Evolutionary conservation across 2,888 invertebrate genomes (phyloP).

Genomic region (Pyralis farinalis): DNA sequence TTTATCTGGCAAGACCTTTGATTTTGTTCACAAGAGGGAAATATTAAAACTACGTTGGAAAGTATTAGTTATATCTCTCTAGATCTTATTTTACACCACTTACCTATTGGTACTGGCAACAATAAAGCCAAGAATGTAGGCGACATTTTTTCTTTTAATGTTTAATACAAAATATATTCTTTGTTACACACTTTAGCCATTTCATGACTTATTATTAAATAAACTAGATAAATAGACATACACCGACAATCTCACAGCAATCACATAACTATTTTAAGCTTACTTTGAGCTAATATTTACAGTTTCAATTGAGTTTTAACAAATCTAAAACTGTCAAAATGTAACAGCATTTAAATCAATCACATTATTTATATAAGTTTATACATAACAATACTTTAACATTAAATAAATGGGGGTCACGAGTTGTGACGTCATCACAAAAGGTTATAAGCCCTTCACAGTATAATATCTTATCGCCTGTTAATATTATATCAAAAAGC

Average conservation of each 20-base stretch:
- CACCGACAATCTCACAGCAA: conserved; percentile 37
- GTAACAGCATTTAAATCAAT: conserved; percentile 40
- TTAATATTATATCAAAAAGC: conserved; percentile 12
- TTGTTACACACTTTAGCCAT: conserved; percentile 3
- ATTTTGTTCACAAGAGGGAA: neutral
- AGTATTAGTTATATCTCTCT: too few relatives aligned
- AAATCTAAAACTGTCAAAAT: conserved; percentile 30
- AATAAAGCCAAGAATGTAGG: neutral
- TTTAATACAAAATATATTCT: neutral
- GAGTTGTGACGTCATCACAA: conserved; percentile 22
- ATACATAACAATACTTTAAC: conserved; percentile 19
- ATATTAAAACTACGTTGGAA: too few relatives aligned
- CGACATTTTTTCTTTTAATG: neutral
- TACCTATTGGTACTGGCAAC: neutral
- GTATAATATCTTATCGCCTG: conserved; percentile 14
- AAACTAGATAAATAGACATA: neutral
- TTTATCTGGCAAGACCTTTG: too few relatives aligned
- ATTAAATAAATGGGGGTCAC: conserved; percentile 23
- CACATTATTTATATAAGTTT: conserved; percentile 26
- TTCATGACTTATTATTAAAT: conserved; percentile 1
- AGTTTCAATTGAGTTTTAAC: conserved; percentile 11
- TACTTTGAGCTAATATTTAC: conserved; percentile 24
- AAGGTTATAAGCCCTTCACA: conserved; percentile 21
- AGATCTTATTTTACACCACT: neutral
- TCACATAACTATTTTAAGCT: conserved; percentile 22